phyloP scores from a whole-genome alignment of 2,888 invertebrate species.

The Rhodophaea formosa region DNA sequence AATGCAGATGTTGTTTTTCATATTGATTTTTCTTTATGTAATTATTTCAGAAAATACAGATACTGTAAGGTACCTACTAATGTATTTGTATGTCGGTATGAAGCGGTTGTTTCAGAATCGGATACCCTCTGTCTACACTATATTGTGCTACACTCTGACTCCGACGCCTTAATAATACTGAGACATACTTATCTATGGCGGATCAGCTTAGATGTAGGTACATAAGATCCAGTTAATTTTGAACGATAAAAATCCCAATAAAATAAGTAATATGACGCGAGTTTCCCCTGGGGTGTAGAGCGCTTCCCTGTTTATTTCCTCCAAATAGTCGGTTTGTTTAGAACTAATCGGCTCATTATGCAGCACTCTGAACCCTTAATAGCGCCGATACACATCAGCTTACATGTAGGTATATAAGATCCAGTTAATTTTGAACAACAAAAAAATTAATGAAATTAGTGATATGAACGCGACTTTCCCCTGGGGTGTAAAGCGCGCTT shows the following conservation, averaged over 20 bases:
- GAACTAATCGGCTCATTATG: slow-evolving; percentile 63
- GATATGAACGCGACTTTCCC: slow-evolving; percentile 7
- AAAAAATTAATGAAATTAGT: not conserved
- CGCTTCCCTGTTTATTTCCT: slow-evolving; percentile 16
- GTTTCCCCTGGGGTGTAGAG: slow-evolving; percentile 10
- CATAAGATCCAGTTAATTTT: not conserved
- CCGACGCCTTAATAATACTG: slow-evolving; percentile 42
- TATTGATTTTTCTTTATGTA: too few species aligned
- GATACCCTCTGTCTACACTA: too few species aligned
- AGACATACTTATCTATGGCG: too few species aligned
- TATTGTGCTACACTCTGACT: slow-evolving; percentile 59
- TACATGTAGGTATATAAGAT: not conserved
- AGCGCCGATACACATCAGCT: slow-evolving; percentile 24
- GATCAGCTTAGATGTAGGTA: not conserved
- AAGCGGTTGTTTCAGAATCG: too few species aligned
- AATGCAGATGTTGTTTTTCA: not conserved
- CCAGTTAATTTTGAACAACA: not conserved
- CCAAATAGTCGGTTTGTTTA: slow-evolving; percentile 49
- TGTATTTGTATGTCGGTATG: too few species aligned
- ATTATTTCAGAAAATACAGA: too few species aligned
- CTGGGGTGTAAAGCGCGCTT: slow-evolving; percentile 7
- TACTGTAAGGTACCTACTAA: too few species aligned
- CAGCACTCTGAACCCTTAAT: slow-evolving; percentile 52
- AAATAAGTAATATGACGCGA: not conserved
- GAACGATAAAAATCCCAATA: not conserved